A percentile compares a stretch with the other conserved stretches of the same genome.
Evolutionary conservation across 1,140 invertebrate genomes (phyloP).

Genomic region (Drosophila fuyamai): DNA sequence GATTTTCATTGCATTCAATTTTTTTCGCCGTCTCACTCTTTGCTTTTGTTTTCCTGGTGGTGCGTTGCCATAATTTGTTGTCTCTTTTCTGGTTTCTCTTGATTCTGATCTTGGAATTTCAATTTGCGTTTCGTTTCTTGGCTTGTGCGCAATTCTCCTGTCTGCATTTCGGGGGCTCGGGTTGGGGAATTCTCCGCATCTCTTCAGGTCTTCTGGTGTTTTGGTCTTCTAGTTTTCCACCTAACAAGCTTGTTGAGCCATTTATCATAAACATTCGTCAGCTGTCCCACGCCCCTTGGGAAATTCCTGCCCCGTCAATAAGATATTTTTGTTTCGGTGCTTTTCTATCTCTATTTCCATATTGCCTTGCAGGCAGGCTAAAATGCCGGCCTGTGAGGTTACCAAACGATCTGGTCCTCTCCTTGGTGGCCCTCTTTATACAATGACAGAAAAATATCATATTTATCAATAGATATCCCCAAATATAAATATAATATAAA

Average conservation of each 20-base stretch:
- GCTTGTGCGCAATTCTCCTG: conserved; percentile 38
- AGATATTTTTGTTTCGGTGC: conserved; percentile 36
- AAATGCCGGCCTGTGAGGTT: conserved; percentile 30
- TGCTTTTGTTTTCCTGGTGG: conserved; percentile 23
- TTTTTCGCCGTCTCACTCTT: conserved; percentile 29
- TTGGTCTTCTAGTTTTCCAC: conserved; percentile 29
- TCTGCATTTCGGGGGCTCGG: neutral
- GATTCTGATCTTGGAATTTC: conserved; percentile 75
- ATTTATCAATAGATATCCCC: no score
- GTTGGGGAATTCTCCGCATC: neutral
- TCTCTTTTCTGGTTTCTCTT: conserved; percentile 28
- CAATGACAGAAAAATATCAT: neutral
- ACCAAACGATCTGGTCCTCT: conserved; percentile 19
- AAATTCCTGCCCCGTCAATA: conserved; percentile 38
- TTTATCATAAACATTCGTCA: conserved; percentile 74
- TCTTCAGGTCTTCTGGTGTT: neutral
- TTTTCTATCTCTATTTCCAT: conserved; percentile 45
- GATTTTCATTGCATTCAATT: conserved; percentile 82
- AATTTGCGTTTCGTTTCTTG: conserved; percentile 61
- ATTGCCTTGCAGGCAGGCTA: conserved; percentile 28
- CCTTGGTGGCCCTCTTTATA: neutral
- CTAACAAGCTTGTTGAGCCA: conserved; percentile 59
- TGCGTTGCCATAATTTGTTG: conserved; percentile 50
- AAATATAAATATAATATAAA: no score
- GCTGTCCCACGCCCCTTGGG: conserved; percentile 22